Evolutionary conservation across 2,113 vertebrate genomes (phyloP), one percentile per base, ranked within the genome.

Genomic region (Excalfactoria chinensis): DNA sequence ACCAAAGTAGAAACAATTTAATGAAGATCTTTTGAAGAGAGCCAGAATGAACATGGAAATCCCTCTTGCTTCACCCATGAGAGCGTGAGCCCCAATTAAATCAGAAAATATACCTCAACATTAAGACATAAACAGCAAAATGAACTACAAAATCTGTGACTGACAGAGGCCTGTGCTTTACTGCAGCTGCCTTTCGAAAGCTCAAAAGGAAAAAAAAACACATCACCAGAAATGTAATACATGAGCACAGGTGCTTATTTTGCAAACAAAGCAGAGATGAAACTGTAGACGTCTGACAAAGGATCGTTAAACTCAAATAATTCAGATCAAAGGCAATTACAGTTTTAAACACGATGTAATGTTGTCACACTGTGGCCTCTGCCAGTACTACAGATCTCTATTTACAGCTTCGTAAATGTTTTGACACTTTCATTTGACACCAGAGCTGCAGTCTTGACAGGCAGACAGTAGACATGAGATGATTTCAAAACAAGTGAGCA

Each of bases 291-390:
- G 17, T 58, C 70, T 92, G 86, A 93, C 84, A 86, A 75, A 86
- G 76, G 69, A 88, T 84, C 94, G 94, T 90, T 84, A 86, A 93
- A 71, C 48, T 22, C 49, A 60, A 70, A 56, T 75, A 84, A 94
- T 49, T 3, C n/a, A 91, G 46, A 96, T 91, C 92, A 95, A 94
- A 96, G 49, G 66, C 84, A 96, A 92, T 88, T 90, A 90, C 75
- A 94, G 84, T 72, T 63, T 79, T 78, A 81, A 86, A 73, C 0
- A 1, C 49, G 78, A 55, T 53, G 70, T 84, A 75, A 79, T 46
- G 72, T 91, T 91, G 92, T 94, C 92, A 89, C 32, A 0, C 66
- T 75, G 92, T 79, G 93, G 84, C 59, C 67, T 84, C n/a, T 78
- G 49, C 62, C 48, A 89, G 95, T 92, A 90, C 70, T 93, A 72